Conservation (phyloP, 2,888 invertebrate species). For the Tolmerus cingulatus region DNA sequence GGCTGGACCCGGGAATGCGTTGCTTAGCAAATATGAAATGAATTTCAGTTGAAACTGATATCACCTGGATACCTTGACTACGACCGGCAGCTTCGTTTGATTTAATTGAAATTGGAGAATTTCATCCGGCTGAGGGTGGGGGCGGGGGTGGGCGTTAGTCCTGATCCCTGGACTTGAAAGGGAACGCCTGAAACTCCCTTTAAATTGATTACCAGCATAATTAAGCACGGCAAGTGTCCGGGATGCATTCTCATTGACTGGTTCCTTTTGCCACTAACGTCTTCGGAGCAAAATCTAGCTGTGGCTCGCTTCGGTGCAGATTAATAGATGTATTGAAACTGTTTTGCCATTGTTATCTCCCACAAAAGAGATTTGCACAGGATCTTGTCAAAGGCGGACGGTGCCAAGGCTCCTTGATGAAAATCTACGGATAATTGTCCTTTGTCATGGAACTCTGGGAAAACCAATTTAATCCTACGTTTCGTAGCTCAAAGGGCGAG, state of each 20-base stretch:
- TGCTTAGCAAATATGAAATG: background rate
- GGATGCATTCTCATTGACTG: background rate
- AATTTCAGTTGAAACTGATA: background rate
- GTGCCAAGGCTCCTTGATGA: background rate
- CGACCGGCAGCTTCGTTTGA: background rate
- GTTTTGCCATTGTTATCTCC: background rate
- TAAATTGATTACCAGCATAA: background rate
- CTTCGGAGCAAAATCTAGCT: background rate
- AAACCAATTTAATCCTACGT: background rate
- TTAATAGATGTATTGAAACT: background rate
- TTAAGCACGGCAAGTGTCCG: background rate
- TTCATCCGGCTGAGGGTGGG: background rate
- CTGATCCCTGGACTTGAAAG: background rate
- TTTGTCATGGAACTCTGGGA: background rate
- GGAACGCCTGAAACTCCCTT: background rate
- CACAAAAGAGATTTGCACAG: background rate
- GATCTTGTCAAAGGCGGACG: background rate
- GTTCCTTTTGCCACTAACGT: background rate
- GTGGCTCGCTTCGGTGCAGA: background rate
- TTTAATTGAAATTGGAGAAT: background rate
- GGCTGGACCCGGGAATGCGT: background rate
- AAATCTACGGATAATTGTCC: background rate
- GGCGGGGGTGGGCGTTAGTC: background rate
- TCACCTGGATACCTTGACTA: background rate
- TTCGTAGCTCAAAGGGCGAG: background rate